phyloP scores from a whole-genome alignment of 2,888 invertebrate species.

The Ochlodes sylvanus region DNA sequence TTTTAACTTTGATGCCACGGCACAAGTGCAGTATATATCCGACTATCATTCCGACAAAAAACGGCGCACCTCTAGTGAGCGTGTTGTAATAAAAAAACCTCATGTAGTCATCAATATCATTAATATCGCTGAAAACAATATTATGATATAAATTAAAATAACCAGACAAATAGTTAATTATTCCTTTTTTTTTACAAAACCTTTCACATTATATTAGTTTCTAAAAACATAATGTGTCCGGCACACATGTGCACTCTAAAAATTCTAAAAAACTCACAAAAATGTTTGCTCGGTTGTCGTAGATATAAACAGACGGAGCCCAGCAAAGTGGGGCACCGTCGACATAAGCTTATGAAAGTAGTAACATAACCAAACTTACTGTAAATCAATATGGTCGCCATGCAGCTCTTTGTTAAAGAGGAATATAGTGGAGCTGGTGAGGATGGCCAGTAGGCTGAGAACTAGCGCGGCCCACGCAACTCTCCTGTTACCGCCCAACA shows the following conservation, averaged over 20 bases:
- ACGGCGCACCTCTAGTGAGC: slow-evolving; percentile 58
- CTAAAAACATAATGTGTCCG: too few relatives aligned
- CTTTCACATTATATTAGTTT: too few relatives aligned
- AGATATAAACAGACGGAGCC: too few relatives aligned
- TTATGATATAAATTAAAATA: slow-evolving; percentile 5
- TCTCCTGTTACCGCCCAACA: slow-evolving; percentile 43
- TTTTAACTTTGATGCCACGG: slow-evolving; percentile 47
- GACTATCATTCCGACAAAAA: slow-evolving; percentile 56
- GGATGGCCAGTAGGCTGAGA: slow-evolving; percentile 45
- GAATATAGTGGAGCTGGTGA: slow-evolving; percentile 54
- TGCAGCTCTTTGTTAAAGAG: slow-evolving; percentile 66
- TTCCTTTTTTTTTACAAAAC: too few relatives aligned
- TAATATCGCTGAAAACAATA: slow-evolving; percentile 39
- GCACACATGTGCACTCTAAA: too few relatives aligned
- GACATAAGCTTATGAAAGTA: too few relatives aligned
- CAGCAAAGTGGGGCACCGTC: too few relatives aligned
- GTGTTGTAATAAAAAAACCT: slow-evolving; percentile 60
- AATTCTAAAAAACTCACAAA: too few relatives aligned
- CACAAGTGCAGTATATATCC: slow-evolving; percentile 70
- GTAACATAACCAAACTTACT: slow-evolving; percentile 56
- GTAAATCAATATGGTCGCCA: slow-evolving; percentile 52
- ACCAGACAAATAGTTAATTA: too few relatives aligned
- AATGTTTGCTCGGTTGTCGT: too few relatives aligned
- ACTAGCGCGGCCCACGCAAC: too few relatives aligned
- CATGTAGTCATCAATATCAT: slow-evolving; percentile 45